Base-by-base conservation (phyloP, 2,113 vertebrate genomes). In the Nestor notabilis region DNA sequence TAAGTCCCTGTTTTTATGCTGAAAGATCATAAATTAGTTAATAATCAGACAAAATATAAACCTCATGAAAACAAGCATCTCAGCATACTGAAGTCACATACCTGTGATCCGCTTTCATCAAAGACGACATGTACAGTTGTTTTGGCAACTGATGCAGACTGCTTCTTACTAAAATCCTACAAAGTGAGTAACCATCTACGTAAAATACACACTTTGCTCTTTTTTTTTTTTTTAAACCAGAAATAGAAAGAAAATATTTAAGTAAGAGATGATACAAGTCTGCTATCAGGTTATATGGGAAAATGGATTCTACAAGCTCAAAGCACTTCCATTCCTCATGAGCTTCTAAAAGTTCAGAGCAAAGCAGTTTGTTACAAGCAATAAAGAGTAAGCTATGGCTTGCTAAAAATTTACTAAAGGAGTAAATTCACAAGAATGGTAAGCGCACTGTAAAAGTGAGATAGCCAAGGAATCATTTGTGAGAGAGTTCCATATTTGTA, bases 51-150 rank as follows among this genome's bases (percentile, higher is more conserved):
- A 43, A 60, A 89, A 60, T 39, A 49, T 2, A 47, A 58, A 83
- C 17, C 2, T 4, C 31, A 69, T 60, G 37, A 66, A 66, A 61
- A 31, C 33, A 70, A 24, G 6, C 23, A 49, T 35, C 53, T 55
- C 19, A 18, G 25, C 25, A 21, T 55, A 64, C 8, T 81, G 19
- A 92, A 89, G 72, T 13, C 85, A 44, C 86, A 75, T 98, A 99
- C 99, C 99, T 99, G 99, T 74, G 99, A 99, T 93, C 97, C 97
- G 53, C 94, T 98, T 89, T 98, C 98, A 95, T 99, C 98, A 97
- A 99, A 98, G 87, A 98, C 44, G 28, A 99, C 87, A 76, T 98
- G 98, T 16, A 99, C 97, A 21, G 97, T 88, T 82, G 98, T 99
- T 98, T 99, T 98, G 65, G 98, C 98, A 85, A 99, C 94, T 49